A percentile compares a stretch with the other conserved stretches of the same genome.
These are phyloP conservation scores for Prunella fulvescens DNA, from an alignment of 2,113 vertebrate genomes.

Conservation along the genomic window DNA sequence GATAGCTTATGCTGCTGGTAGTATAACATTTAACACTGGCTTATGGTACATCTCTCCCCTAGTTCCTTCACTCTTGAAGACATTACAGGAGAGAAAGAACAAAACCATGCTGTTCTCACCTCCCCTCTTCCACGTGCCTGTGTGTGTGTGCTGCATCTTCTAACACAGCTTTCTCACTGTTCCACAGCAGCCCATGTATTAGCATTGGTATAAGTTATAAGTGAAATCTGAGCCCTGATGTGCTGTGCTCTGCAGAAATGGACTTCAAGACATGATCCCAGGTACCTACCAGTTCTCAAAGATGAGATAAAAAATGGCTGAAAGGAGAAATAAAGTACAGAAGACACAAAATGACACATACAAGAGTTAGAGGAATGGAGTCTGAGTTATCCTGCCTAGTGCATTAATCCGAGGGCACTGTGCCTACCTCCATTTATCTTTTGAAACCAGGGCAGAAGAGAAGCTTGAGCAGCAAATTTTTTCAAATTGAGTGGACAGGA, in stretches of 20 bases:
- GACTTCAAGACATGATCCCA: neutral
- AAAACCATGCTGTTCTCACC: neutral
- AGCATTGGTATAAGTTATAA: neutral
- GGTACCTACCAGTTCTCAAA: neutral
- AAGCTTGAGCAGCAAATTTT: neutral
- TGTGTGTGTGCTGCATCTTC: neutral
- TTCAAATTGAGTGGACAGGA: neutral
- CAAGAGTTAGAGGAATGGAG: neutral
- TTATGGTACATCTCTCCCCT: neutral
- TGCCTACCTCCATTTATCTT: neutral
- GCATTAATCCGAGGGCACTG: neutral
- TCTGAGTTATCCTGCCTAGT: neutral
- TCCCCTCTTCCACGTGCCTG: neutral
- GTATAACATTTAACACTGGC: neutral
- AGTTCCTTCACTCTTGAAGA: neutral
- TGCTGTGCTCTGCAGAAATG: neutral
- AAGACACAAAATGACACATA: neutral
- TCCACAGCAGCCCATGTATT: neutral
- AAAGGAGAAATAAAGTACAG: neutral
- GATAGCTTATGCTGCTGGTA: neutral
- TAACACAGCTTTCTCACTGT: rapidly evolving
- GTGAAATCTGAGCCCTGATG: neutral
- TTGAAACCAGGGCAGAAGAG: neutral
- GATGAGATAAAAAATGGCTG: neutral
- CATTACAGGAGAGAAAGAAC: neutral